Evolutionary conservation across 1,140 invertebrate genomes (phyloP).

Genomic region (Drosophila kohkoa): DNA sequence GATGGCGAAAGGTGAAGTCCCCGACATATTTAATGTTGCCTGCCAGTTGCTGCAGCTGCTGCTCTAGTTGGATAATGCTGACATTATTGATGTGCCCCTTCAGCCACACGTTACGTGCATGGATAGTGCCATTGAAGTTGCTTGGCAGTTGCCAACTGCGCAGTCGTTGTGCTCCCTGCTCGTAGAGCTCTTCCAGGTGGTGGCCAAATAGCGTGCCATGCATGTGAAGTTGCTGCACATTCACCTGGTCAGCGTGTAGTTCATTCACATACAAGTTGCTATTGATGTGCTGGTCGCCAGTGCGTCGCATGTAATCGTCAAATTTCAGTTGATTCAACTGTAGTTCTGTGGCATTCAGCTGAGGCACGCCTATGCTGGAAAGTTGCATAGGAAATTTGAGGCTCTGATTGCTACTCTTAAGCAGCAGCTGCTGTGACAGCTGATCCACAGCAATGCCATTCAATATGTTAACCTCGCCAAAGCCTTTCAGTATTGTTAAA

Average conservation of each 20-base stretch:
- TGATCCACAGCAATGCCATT: conserved; percentile 81
- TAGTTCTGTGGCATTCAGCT: conserved; percentile 42
- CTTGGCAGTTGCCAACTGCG: conserved; percentile 53
- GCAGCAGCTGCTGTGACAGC: conserved; percentile 74
- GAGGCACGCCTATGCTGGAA: conserved; percentile 19
- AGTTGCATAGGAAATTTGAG: conserved; percentile 66
- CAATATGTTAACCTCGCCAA: conserved; percentile 80
- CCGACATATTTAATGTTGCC: conserved; percentile 80
- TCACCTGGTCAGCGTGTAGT: conserved; percentile 29
- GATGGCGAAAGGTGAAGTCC: conserved; percentile 76
- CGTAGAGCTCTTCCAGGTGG: conserved; percentile 41
- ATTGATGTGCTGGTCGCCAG: conserved; percentile 43
- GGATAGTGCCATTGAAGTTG: conserved; percentile 77
- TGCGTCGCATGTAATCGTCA: conserved; percentile 43
- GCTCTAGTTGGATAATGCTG: conserved; percentile 58
- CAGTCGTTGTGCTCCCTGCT: conserved; percentile 53
- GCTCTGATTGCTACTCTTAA: conserved; percentile 84
- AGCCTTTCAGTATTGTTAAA: conserved; percentile 71
- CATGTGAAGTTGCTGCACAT: conserved; percentile 48
- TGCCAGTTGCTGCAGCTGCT: conserved; percentile 71
- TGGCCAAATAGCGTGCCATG: conserved; percentile 64
- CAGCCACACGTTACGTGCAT: conserved; percentile 79
- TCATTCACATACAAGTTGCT: conserved; percentile 45
- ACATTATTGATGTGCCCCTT: conserved; percentile 61
- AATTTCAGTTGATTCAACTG: conserved; percentile 36